Conservation (phyloP, 1,140 invertebrate genomes). For the Frieseomelitta varia region DNA sequence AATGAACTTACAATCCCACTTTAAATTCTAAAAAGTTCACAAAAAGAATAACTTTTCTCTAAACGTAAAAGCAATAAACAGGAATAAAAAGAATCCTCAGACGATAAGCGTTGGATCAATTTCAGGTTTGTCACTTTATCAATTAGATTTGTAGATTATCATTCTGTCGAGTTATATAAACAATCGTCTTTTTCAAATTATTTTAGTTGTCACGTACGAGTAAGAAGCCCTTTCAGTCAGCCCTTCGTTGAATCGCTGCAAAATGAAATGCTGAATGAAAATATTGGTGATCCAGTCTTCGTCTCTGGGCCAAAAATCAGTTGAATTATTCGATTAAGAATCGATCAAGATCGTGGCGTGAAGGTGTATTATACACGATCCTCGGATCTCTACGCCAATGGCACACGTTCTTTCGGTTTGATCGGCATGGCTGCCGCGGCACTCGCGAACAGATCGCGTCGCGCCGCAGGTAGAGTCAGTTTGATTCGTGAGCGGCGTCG, state of each 20-base stretch:
- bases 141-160: neutral
- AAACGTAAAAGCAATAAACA: neutral
- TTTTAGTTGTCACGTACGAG: neutral
- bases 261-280: neutral
- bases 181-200: neutral
- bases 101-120: neutral
- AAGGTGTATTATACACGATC: neutral
- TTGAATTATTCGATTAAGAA: neutral
- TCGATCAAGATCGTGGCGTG: too few relatives aligned
- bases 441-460: conserved; percentile 31
- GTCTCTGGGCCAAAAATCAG: neutral
- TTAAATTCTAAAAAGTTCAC: neutral
- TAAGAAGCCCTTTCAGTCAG: neutral
- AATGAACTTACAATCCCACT: neutral
- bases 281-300: neutral
- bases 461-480: conserved; percentile 39
- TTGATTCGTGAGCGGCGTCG: conserved; percentile 10
- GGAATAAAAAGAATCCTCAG: neutral
- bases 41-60: neutral
- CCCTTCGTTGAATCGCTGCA: neutral
- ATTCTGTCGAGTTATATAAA: neutral
- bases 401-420: conserved; percentile 28
- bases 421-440: conserved; percentile 43
- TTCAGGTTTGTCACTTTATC: neutral
- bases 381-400: conserved; percentile 23